Conservation (phyloP, 2,113 vertebrate species). For the Gyps fulvus region DNA sequence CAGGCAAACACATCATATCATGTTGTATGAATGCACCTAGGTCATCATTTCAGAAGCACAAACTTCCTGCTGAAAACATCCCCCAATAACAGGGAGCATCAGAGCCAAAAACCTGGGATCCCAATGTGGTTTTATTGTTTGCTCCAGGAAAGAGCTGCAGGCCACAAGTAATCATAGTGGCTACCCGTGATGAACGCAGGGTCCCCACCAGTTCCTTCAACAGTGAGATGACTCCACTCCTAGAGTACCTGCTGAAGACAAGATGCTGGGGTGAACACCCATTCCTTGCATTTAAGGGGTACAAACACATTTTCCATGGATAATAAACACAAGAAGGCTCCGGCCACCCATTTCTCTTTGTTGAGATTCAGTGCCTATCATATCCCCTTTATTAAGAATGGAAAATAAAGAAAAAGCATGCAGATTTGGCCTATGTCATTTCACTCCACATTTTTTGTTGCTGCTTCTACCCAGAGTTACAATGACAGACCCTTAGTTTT, state of each 20-base stretch:
- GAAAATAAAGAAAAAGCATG: background rate
- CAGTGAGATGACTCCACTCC: background rate
- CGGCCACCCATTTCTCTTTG: background rate
- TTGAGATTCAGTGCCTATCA: background rate
- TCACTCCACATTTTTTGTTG: background rate
- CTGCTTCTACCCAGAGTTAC: background rate
- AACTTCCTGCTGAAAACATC: background rate
- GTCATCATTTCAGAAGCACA: background rate
- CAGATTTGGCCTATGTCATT: background rate
- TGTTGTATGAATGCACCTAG: background rate
- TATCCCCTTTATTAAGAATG: background rate
- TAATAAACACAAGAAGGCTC: background rate
- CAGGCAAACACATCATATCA: accelerated
- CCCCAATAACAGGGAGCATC: background rate
- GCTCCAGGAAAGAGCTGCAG: background rate
- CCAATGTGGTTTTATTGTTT: background rate
- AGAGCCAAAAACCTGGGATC: background rate
- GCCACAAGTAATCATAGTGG: background rate
- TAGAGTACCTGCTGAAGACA: background rate
- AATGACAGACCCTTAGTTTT: background rate
- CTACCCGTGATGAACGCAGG: accelerated
- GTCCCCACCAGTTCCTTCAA: background rate
- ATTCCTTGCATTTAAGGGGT: background rate
- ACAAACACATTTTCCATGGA: background rate
- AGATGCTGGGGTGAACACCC: background rate